Evolutionary conservation across 2,113 vertebrate species (phyloP), one percentile per base, ranked within the genome.

Genomic region (Asarcornis scutulata): DNA sequence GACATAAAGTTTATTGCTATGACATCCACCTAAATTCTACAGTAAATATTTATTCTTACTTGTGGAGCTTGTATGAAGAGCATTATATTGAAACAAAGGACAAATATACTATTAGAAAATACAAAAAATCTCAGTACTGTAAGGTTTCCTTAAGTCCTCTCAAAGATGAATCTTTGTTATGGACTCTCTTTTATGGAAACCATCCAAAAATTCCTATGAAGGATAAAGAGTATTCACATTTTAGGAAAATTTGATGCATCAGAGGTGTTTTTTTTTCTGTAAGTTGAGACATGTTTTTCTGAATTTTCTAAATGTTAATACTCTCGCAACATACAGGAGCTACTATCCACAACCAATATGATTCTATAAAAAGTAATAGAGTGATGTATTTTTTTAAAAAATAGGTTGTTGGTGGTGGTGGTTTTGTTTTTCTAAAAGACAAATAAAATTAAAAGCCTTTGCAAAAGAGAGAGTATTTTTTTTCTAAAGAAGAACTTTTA

Each of bases 261-360:
- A 58, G 21, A 74, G 23, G 9, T 52, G 7, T 22, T 71, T 17
- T 34, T 34, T 34, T 17, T 67, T 78, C 52, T 82, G 18, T 67
- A 84, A 67, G 32, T 4, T 25, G 25, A 78, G 13, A 25, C 17
- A 64, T 0, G 0, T 5, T 85, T 56, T 36, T 40, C 29, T 23
- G 14, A 48, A 23, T 84, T 74, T 93, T 62, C 44, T 56, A 46
- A 20, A 36, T 48, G 12, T 31, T 82, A 69, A 23, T 50, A 22
- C 9, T 78, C 11, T 4, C 42, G 7, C 0, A 0, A 27, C 6
- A 9, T 55, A n/a, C 15, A 73, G 68, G 32, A 77, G 7, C 40
- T 2, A 58, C 44, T 81, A 22, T 32, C 25, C 38, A 22, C 36
- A 44, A 3, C 9, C 31, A 76, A 32, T 21, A 62, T 0, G 2